Percentiles rank a stretch among this genome's conserved stretches.
phyloP scores from a whole-genome alignment of 2,888 invertebrate species.

The Alcis repandata region DNA sequence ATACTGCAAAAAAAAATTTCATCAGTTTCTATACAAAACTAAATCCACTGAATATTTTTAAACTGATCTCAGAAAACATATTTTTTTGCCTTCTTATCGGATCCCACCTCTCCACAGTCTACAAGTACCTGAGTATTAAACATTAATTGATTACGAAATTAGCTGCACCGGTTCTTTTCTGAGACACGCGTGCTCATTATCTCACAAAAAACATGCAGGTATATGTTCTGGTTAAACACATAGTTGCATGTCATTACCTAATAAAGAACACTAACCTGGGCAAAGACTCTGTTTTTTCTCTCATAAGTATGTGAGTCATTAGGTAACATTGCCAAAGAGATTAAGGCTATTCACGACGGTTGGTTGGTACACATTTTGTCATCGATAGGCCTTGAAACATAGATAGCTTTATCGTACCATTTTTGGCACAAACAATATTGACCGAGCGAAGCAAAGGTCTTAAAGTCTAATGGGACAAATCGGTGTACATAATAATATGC shows the following conservation, averaged over 20 bases:
- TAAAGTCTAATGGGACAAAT: no score
- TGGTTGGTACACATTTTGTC: constrained; percentile 28
- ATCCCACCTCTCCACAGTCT: no score
- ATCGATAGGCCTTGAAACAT: constrained; percentile 13
- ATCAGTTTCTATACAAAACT: no score
- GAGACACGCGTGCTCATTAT: constrained; percentile 4
- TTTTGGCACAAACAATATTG: neutral
- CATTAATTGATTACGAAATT: no score
- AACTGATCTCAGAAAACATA: no score
- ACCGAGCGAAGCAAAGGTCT: no score
- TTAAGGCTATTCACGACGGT: constrained; percentile 22
- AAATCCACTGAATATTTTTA: no score
- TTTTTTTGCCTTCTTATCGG: no score
- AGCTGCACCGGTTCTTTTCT: constrained; percentile 5
- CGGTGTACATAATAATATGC: no score
- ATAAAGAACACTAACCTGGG: constrained; percentile 30
- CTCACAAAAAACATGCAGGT: constrained; percentile 20
- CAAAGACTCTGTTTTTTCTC: constrained; percentile 28
- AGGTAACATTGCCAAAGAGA: constrained; percentile 19
- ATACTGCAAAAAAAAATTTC: no score
- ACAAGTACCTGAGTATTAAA: no score
- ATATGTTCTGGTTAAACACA: constrained; percentile 25
- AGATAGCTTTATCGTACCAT: neutral
- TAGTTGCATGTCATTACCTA: constrained; percentile 35
- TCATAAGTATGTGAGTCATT: constrained; percentile 12